Percentiles rank a stretch among this genome's conserved stretches.
Evolutionary conservation across 92 coral and sea anemone species (phyloP).

Genomic region (Paramuricea clavata): DNA sequence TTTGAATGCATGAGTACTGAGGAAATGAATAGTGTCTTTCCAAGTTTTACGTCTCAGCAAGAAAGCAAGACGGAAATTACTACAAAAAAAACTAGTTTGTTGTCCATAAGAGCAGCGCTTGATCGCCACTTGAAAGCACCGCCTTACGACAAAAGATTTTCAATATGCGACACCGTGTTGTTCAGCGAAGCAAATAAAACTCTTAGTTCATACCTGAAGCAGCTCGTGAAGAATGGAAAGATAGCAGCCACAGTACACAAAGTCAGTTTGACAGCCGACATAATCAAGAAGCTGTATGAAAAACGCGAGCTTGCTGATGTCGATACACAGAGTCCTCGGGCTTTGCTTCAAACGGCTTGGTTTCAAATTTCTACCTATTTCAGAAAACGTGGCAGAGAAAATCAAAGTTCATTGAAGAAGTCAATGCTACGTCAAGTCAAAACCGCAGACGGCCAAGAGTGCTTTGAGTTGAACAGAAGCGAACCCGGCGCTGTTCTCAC

Average conservation of each 20-base stretch:
- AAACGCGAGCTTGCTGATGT: constrained; percentile 54
- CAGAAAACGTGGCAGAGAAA: constrained; percentile 67
- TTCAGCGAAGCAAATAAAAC: constrained; percentile 27
- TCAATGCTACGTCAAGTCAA: constrained; percentile 60
- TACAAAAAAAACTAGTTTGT: constrained; percentile 10
- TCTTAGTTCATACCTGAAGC: constrained; percentile 21
- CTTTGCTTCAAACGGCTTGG: constrained; percentile 61
- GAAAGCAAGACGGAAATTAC: not conserved
- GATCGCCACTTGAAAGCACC: constrained; percentile 18
- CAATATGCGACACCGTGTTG: constrained; percentile 2
- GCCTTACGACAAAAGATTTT: constrained; percentile 11
- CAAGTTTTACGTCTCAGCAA: not conserved
- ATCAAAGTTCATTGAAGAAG: constrained; percentile 59
- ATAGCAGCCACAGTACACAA: constrained; percentile 58
- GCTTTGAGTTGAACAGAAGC: constrained; percentile 31
- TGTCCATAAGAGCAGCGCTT: constrained; percentile 4
- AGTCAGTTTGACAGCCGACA: constrained; percentile 32
- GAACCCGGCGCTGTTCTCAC: constrained; percentile 40
- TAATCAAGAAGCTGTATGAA: constrained; percentile 43
- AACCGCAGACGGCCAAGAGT: constrained; percentile 41
- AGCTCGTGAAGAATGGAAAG: constrained; percentile 18
- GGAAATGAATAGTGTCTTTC: not conserved
- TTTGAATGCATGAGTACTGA: constrained; percentile 15
- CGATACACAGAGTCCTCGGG: constrained; percentile 20
- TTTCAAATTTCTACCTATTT: constrained; percentile 52